A percentile compares a stretch with the other conserved stretches of the same genome.
Evolutionary conservation across 2,797 vertebrate species (phyloP).

Genomic region (Xenopus petersii): DNA sequence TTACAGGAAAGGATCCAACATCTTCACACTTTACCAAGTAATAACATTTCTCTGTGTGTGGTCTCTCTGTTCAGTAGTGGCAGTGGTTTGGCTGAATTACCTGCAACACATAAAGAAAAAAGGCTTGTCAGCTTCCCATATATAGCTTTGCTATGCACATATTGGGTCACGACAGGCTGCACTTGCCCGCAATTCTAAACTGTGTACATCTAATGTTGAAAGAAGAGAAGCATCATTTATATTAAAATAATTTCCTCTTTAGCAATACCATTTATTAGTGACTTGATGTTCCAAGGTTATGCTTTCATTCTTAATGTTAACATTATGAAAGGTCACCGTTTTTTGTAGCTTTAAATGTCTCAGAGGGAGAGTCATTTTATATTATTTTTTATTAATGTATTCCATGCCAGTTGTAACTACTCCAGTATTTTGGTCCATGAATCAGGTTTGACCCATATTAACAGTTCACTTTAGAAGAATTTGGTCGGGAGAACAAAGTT

Average conservation of each 20-base stretch:
- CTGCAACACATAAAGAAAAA: neutral
- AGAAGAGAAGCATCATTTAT: slow-evolving; percentile 1
- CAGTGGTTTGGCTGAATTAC: neutral
- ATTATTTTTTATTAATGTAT: too few species aligned
- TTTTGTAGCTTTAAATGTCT: too few species aligned
- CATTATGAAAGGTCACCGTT: too few species aligned
- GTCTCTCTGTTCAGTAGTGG: slow-evolving; percentile 1
- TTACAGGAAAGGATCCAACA: neutral
- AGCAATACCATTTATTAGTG: neutral
- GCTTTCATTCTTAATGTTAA: too few species aligned
- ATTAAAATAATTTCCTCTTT: neutral
- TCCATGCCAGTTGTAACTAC: too few species aligned
- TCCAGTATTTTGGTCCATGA: too few species aligned
- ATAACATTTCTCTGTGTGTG: slow-evolving; percentile 2
- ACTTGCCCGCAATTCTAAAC: neutral
- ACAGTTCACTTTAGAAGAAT: too few species aligned
- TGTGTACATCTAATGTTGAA: slow-evolving; percentile 4
- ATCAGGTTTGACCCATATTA: too few species aligned
- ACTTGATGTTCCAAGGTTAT: too few species aligned
- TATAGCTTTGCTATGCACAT: neutral
- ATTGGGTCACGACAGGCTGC: neutral
- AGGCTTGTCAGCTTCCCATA: neutral
- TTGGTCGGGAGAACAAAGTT: too few species aligned
- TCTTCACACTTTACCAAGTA: neutral
- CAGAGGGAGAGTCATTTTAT: too few species aligned